Percentiles rank a stretch among this genome's conserved stretches.
Evolutionary conservation across 2,797 vertebrate genomes (phyloP).

Genomic region (Sitta carolinensis): DNA sequence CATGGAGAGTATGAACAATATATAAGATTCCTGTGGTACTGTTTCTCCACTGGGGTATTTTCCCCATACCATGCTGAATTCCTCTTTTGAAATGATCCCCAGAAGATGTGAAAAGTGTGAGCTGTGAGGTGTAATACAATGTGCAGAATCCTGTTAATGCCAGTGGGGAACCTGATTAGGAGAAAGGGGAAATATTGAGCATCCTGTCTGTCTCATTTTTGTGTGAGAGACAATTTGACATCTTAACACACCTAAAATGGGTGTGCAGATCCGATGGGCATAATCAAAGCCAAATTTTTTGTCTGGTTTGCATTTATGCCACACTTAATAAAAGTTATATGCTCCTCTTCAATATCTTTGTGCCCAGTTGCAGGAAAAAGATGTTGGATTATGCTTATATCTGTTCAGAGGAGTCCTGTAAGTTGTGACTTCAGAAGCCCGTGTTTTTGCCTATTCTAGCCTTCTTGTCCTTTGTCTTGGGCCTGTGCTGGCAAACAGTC

Average conservation of each 20-base stretch:
- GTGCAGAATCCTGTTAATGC: rapidly evolving
- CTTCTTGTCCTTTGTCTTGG: background rate
- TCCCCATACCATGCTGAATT: background rate
- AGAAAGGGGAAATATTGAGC: background rate
- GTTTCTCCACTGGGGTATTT: background rate
- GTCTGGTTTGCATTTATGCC: background rate
- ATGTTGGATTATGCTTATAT: background rate
- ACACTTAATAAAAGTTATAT: background rate
- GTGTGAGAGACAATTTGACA: background rate
- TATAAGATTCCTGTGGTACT: background rate
- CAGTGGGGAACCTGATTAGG: background rate
- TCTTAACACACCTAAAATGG: background rate
- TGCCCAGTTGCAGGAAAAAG: background rate
- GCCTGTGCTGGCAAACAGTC: background rate
- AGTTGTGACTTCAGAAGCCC: background rate
- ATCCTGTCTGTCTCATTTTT: background rate
- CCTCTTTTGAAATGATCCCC: background rate
- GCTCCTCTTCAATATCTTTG: background rate
- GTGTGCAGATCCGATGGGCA: background rate
- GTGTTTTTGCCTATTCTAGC: background rate
- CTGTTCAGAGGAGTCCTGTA: background rate
- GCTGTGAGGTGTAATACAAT: background rate
- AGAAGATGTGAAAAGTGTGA: background rate
- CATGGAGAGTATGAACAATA: slow-evolving; percentile 35
- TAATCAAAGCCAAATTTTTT: background rate